A percentile compares a stretch with the other conserved stretches of the same genome.
phyloP scores from a whole-genome alignment of 2,113 vertebrate genomes.

The Sturnira hondurensis region DNA sequence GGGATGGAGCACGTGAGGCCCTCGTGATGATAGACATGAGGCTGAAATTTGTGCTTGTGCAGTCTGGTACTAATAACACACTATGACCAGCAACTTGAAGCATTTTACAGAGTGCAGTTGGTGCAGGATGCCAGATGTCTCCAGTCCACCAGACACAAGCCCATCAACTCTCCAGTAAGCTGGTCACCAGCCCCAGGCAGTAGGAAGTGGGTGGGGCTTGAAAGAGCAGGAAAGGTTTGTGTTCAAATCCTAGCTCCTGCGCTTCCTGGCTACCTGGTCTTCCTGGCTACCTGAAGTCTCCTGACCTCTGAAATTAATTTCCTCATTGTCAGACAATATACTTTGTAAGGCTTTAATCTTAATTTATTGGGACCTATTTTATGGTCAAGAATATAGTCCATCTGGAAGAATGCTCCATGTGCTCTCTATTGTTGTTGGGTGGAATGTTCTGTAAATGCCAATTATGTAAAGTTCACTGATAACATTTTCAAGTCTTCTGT shows the following conservation, averaged over 20 bases:
- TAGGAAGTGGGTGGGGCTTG: not conserved
- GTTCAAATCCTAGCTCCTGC: not conserved
- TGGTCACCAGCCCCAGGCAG: not conserved
- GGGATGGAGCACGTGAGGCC: not conserved
- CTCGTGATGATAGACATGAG: fast-evolving
- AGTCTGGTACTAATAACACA: not conserved
- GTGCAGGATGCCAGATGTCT: fast-evolving
- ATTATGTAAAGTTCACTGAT: not conserved
- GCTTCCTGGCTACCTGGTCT: no score
- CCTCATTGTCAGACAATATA: not conserved
- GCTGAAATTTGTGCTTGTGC: not conserved
- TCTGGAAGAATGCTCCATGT: no score
- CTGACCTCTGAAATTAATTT: not conserved
- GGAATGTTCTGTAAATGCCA: not conserved
- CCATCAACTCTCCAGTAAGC: fast-evolving
- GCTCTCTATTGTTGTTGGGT: no score
- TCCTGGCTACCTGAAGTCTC: no score
- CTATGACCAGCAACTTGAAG: not conserved
- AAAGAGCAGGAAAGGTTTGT: not conserved
- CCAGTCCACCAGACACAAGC: fast-evolving
- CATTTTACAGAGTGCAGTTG: not conserved
- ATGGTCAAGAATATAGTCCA: not conserved
- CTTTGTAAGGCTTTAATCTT: not conserved
- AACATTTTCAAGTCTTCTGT: not conserved
- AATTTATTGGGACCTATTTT: not conserved